Conservation (phyloP, 2,888 invertebrate species). For the Emesis furor region DNA sequence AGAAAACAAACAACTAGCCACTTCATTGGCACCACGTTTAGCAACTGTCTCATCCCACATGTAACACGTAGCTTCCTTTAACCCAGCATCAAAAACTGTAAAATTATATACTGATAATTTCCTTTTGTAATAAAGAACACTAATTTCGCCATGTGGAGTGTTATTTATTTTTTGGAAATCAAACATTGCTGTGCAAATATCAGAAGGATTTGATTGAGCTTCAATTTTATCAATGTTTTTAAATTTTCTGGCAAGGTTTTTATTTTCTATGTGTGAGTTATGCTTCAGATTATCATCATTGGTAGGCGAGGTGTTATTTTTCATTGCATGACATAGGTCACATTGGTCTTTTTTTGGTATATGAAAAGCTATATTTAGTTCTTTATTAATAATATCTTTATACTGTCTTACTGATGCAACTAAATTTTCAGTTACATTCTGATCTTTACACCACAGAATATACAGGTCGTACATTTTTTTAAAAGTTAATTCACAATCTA, state of each 20-base stretch:
- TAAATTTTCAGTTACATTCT: conserved; percentile 51
- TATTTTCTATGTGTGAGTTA: conserved; percentile 55
- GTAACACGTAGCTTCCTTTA: no score
- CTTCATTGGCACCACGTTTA: no score
- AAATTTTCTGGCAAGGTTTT: conserved; percentile 60
- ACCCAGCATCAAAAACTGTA: no score
- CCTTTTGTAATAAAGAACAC: neutral
- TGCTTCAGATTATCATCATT: conserved; percentile 58
- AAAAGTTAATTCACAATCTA: conserved; percentile 50
- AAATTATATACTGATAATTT: no score
- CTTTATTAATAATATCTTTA: conserved; percentile 56
- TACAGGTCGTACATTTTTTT: conserved; percentile 55
- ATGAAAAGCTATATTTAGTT: conserved; percentile 57
- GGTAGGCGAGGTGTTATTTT: conserved; percentile 53
- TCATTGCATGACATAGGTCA: conserved; percentile 53
- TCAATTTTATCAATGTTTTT: conserved; percentile 56
- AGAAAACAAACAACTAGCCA: conserved; percentile 32
- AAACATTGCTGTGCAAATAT: conserved; percentile 54
- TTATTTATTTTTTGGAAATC: conserved; percentile 57
- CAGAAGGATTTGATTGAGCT: conserved; percentile 55
- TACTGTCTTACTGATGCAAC: conserved; percentile 57
- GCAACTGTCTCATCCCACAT: no score
- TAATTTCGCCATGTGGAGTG: conserved; percentile 47
- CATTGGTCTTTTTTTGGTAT: conserved; percentile 57
- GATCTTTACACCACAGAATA: conserved; percentile 48